These are phyloP conservation scores for Nowickia ferox DNA, from an alignment of 2,888 invertebrate genomes.

Conservation along the genomic window DNA sequence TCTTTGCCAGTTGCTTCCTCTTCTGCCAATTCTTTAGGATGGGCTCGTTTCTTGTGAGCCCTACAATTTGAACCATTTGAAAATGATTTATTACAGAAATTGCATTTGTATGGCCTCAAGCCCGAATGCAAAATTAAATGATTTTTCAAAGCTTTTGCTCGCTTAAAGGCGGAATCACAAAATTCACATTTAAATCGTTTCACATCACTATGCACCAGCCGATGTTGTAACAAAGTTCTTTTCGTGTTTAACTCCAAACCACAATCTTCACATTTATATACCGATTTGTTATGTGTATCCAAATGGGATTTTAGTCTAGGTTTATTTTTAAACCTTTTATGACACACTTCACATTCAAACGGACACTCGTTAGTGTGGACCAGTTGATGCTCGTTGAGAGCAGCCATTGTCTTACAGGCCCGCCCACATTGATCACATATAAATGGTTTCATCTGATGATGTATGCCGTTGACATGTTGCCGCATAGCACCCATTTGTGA, in stretches of 20 bases:
- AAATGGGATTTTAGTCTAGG: conserved; percentile 82
- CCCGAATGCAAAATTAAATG: conserved; percentile 83
- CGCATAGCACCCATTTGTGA: conserved; percentile 76
- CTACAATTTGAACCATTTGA: conserved; percentile 83
- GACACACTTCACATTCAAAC: conserved; percentile 82
- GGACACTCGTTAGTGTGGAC: conserved; percentile 84
- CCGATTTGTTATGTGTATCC: conserved; percentile 83
- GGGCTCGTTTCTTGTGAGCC: conserved; percentile 82
- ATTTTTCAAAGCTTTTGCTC: conserved; percentile 82
- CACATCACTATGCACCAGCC: conserved; percentile 81
- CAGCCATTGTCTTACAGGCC: conserved; percentile 83
- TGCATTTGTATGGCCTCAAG: conserved; percentile 81
- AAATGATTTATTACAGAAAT: conserved; percentile 82
- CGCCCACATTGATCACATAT: conserved; percentile 84
- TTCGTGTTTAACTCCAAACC: conserved; percentile 82
- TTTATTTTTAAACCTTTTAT: conserved; percentile 81
- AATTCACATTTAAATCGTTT: conserved; percentile 81
- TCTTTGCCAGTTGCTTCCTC: conserved; percentile 81
- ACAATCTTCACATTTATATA: conserved; percentile 83
- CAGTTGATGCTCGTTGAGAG: conserved; percentile 84
- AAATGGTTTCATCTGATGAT: conserved; percentile 82
- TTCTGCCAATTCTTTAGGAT: conserved; percentile 82
- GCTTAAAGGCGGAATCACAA: conserved; percentile 81
- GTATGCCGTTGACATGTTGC: conserved; percentile 78
- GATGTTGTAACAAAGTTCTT: conserved; percentile 83